Conservation (phyloP, 2,888 invertebrate species). For the Heliconius aoede region DNA sequence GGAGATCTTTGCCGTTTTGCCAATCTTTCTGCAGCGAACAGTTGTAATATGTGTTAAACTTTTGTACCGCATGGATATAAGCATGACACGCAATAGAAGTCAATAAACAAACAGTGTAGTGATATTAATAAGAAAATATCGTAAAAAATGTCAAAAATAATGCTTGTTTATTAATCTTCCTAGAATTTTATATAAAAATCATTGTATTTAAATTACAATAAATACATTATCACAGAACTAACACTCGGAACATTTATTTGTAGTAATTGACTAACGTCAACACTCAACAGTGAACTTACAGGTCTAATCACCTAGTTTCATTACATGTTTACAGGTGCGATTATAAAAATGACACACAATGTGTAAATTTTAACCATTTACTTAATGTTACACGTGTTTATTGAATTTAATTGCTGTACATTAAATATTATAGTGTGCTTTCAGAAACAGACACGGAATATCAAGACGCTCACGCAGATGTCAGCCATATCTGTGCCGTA, state of each 20-base stretch:
- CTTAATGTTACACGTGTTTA: background rate
- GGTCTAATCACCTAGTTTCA: background rate
- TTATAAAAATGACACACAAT: background rate
- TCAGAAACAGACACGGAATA: slow-evolving; percentile 76
- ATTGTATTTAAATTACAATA: background rate
- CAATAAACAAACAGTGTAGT: background rate
- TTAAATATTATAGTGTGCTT: slow-evolving; percentile 19
- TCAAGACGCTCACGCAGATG: slow-evolving; percentile 68
- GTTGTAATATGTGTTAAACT: slow-evolving; percentile 2
- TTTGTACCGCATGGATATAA: slow-evolving; percentile 5
- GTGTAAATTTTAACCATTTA: background rate
- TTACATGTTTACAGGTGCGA: background rate
- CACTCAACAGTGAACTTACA: too few species aligned
- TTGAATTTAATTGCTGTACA: background rate
- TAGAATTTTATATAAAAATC: background rate
- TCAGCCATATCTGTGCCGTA: slow-evolving; percentile 59
- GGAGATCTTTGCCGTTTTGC: background rate
- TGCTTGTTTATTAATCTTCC: background rate
- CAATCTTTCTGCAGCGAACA: slow-evolving; percentile 3
- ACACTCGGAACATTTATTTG: background rate
- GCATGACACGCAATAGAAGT: slow-evolving; percentile 1
- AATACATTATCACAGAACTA: background rate
- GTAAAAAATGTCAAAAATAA: background rate
- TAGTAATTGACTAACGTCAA: background rate
- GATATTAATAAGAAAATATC: background rate